Base-by-base conservation (phyloP, 2,888 invertebrate species). In the Heliconius ethilla region DNA sequence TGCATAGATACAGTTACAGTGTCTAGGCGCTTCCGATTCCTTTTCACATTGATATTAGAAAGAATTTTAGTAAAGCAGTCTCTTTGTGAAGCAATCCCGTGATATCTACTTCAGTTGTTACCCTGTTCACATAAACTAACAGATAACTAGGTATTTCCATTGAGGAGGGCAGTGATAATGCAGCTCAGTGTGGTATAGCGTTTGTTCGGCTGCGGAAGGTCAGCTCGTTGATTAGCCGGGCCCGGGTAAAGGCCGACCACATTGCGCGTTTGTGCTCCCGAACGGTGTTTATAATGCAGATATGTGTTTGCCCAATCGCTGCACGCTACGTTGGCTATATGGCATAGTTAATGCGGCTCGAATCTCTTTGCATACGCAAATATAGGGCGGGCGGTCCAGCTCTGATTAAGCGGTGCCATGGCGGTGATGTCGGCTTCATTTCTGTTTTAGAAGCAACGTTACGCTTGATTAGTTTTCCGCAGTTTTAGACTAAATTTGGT, bases 361-460 rank as follows among this genome's bases (percentile, higher is more conserved):
- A 89, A 91, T 91, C 94, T 94, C 94, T 95, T 95, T 95, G 94
- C 94, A 95, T 94, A 94, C 92, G 94, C 93, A 94, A 94, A 94
- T 94, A 94, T 93, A 93, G 93, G 92, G 92, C 93, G 92, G 92
- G 89, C 89, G 90, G 91, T 87, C 89, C 91, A 87, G 89, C 89
- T 92, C 92, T 94, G 94, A 94, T 94, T 94, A 94, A 94, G 92
- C 92, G 92, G 92, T 92, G 88, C 90, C 89, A 88, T 87, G 87
- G 88, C 86, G 88, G 90, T 89, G 90, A 88, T 88, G 89, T 87
- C 85, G 87, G 89, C 89, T 89, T 89, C 90, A 89, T 91, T 91
- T 88, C 90, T 90, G 87, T 88, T 88, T 87, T 88, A 89, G 89
- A 88, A 88, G 88, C 82, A 81, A 82, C 83, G 87, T 87, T 86